phyloP scores from a whole-genome alignment of 2,113 vertebrate species.

The Gymnobelideus leadbeateri region DNA sequence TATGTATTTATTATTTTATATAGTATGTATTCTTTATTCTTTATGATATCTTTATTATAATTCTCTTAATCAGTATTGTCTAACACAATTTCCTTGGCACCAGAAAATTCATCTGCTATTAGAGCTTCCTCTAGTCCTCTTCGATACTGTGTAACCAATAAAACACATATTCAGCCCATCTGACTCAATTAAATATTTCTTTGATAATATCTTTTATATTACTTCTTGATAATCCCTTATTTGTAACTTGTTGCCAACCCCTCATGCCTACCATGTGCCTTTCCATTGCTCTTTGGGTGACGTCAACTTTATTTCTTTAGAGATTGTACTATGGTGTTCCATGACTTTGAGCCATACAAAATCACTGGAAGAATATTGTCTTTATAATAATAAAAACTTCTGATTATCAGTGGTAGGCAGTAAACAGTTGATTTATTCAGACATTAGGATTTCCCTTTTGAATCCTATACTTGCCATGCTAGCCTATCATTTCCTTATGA shows the following conservation, averaged over 20 bases:
- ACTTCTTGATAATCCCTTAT: background rate
- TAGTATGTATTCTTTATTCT: no score
- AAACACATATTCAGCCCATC: background rate
- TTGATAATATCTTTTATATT: background rate
- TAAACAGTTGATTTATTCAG: background rate
- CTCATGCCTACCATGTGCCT: background rate
- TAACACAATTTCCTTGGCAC: background rate
- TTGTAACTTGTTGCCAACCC: background rate
- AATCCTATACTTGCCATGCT: background rate
- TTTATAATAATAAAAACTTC: background rate
- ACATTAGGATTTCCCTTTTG: background rate
- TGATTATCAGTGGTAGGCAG: background rate
- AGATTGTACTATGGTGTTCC: background rate
- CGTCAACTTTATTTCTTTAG: background rate
- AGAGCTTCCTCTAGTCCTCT: background rate
- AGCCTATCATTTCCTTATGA: no score
- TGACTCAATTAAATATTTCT: background rate
- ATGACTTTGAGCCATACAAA: background rate
- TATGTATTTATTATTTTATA: no score
- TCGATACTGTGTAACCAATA: background rate
- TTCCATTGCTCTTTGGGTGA: background rate
- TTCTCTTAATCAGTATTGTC: background rate
- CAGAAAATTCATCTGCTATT: background rate
- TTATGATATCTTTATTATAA: background rate
- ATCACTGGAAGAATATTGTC: background rate